phyloP scores from a whole-genome alignment of 2,113 vertebrate genomes.

The Chionis minor region DNA sequence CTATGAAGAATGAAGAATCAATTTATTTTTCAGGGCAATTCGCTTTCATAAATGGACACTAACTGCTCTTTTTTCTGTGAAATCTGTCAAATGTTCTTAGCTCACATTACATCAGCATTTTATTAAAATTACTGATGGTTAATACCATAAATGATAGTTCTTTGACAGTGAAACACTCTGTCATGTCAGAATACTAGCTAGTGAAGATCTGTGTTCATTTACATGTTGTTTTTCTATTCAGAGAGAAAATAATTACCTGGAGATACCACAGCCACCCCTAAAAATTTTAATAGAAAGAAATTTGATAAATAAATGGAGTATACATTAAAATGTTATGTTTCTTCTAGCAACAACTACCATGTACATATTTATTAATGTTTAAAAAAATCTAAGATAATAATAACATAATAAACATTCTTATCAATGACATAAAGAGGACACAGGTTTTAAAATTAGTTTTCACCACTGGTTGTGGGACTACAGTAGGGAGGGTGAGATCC shows the following conservation, averaged over 20 bases:
- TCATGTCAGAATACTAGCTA: constrained; percentile 6
- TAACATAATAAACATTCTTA: not conserved
- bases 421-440: not conserved
- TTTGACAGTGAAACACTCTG: constrained; percentile 31
- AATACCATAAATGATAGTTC: constrained; percentile 28
- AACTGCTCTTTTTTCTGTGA: not conserved
- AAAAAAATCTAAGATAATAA: not conserved
- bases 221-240: constrained; percentile 36
- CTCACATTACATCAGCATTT: constrained; percentile 18
- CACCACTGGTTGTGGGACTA: not conserved
- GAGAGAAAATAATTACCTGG: constrained; percentile 33
- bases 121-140: constrained; percentile 31
- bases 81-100: constrained; percentile 15
- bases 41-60: constrained; percentile 13
- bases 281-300: not conserved
- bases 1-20: constrained; percentile 36
- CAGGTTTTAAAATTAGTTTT: not conserved
- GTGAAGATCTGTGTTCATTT: not conserved
- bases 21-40: constrained; percentile 50
- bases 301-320: constrained; percentile 1
- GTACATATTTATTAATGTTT: not conserved
- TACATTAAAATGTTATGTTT: constrained; percentile 1
- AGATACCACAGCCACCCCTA: not conserved
- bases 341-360: not conserved
- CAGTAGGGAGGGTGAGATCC: not conserved